Evolutionary conservation across 2,888 invertebrate species (phyloP).

Genomic region (Platypus cylindrus): DNA sequence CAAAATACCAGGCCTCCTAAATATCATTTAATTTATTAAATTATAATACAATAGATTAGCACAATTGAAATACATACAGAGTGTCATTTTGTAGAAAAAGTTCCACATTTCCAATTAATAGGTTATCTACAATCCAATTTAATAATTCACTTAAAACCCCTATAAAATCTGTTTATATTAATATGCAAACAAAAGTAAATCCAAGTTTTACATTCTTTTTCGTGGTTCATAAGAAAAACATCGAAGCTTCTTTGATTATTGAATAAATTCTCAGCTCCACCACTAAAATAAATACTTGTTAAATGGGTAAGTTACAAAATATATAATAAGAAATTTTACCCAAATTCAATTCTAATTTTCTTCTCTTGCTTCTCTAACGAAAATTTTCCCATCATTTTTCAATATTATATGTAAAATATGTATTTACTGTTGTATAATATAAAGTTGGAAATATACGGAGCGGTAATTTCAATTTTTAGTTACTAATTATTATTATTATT

Average conservation of each 20-base stretch:
- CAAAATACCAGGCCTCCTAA: slow-evolving; percentile 76
- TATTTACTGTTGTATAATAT: too few relatives aligned
- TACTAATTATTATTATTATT: too few relatives aligned
- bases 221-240: slow-evolving; percentile 47
- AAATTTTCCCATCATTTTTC: too few relatives aligned
- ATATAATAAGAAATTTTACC: slow-evolving; percentile 20
- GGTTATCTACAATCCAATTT: slow-evolving; percentile 72
- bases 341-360: slow-evolving; percentile 27
- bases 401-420: too few relatives aligned
- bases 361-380: too few relatives aligned
- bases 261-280: slow-evolving; percentile 86
- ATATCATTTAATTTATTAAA: slow-evolving; percentile 13
- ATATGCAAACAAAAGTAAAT: slow-evolving; percentile 3
- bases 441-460: too few relatives aligned
- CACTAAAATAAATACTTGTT: slow-evolving; percentile 51
- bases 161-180: slow-evolving; percentile 24
- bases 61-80: slow-evolving; percentile 28
- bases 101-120: slow-evolving; percentile 74
- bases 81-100: slow-evolving; percentile 40
- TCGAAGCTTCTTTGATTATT: slow-evolving; percentile 65
- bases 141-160: slow-evolving; percentile 65
- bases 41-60: neutral
- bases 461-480: too few relatives aligned
- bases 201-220: slow-evolving; percentile 38
- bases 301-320: too few relatives aligned